These are phyloP conservation scores for Phocoena phocoena DNA, from an alignment of 2,113 vertebrate species.

Conservation along the genomic window DNA sequence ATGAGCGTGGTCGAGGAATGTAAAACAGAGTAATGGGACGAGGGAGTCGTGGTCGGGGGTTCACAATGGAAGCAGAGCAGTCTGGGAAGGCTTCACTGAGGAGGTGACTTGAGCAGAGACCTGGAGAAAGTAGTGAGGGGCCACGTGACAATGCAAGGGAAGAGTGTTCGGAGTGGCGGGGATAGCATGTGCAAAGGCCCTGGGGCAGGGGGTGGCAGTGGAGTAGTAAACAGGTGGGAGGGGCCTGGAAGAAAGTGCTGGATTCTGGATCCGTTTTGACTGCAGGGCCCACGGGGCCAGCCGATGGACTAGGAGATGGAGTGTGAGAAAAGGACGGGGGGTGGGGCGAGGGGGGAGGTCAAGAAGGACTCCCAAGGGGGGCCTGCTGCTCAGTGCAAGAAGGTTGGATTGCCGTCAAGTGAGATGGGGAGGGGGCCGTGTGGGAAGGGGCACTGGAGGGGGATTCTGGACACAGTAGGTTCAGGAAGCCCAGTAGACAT, in stretches of 20 bases:
- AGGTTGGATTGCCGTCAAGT: fast-evolving
- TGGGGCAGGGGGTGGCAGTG: not conserved
- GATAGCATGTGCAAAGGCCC: fast-evolving
- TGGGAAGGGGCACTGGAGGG: not conserved
- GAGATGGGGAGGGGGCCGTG: too few relatives aligned
- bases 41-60: fast-evolving
- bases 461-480: fast-evolving
- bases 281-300: fast-evolving
- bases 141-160: fast-evolving
- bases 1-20: too few relatives aligned
- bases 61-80: not conserved
- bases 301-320: fast-evolving
- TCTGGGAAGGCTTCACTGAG: not conserved
- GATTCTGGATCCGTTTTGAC: not conserved
- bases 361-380: not conserved
- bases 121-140: not conserved
- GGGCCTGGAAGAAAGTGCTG: not conserved
- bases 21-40: not conserved
- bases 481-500: not conserved
- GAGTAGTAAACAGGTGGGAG: not conserved
- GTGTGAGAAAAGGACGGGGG: not conserved
- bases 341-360: fast-evolving
- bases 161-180: fast-evolving
- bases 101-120: not conserved
- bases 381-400: not conserved